Base-by-base conservation (phyloP, 2,113 vertebrate species). In the Ascaphus truei region DNA sequence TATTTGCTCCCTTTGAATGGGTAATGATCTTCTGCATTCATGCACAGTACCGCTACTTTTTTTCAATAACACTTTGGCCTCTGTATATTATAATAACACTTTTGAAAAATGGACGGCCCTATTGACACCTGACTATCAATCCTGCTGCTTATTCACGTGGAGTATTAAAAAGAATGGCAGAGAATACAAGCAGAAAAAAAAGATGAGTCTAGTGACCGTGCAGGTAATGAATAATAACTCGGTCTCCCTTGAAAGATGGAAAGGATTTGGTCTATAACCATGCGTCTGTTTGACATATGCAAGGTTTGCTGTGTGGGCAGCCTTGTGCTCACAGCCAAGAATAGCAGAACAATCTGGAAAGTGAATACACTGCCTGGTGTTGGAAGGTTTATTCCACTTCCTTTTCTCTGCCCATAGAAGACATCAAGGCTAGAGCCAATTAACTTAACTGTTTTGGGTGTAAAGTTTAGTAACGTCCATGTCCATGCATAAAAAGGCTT, bases 401-500 rank as follows among this genome's bases (percentile, higher is more conserved):
- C 55, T 30, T 39, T 50, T 55, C 13, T 36, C n/a, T 30, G 16
- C 55, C 53, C n/a, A 23, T 18, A 22, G 43, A 37, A 23, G 25
- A 51, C 45, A 50, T 31, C 26, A 11, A 16, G 27, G 48, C 22
- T 29, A 30, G 22, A 27, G 30, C 31, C 55, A 71, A 71, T 60
- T 71, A 61, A 2, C 15, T 68, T 58, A 58, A 68, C 53, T 48
- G 53, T 68, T 68, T 58, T 47, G 57, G 65, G 52, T 5, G 20
- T 58, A 47, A 15, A 33, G 39, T 58, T 25, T 68, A 48, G 57
- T 58, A 36, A 26, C n/a, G n/a, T 27, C 43, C 11, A n/a, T 45
- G 27, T 29, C 18, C 16, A 8, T 23, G 2, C 33, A 56, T 41
- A 27, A 25, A 16, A 18, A 23, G 20, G 20, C 27, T 39, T 31